Evolutionary conservation across 2,113 vertebrate genomes (phyloP).

Genomic region (Rutilus rutilus): DNA sequence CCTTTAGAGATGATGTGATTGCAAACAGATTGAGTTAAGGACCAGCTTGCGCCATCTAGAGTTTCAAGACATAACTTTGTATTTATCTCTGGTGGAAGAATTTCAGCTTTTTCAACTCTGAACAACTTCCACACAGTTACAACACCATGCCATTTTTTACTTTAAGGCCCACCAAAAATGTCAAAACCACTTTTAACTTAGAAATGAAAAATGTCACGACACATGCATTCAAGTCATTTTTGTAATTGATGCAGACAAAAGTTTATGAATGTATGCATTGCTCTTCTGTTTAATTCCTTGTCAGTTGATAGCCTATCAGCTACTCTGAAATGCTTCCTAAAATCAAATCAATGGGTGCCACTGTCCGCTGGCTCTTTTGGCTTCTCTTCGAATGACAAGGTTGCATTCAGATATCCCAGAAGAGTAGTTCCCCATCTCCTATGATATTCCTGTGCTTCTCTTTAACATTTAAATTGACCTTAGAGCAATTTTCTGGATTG

Average conservation of each 20-base stretch:
- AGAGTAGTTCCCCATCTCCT: constrained; percentile 37
- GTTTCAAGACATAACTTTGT: too few relatives aligned
- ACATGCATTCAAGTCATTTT: not conserved
- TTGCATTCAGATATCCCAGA: not conserved
- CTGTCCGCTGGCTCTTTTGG: not conserved
- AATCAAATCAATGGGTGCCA: not conserved
- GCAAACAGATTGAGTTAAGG: too few relatives aligned
- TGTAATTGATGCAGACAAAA: not conserved
- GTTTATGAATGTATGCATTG: not conserved
- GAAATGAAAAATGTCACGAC: not conserved
- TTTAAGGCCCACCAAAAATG: not conserved
- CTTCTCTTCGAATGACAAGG: not conserved
- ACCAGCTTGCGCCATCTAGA: too few relatives aligned
- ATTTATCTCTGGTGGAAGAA: not conserved
- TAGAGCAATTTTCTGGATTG: constrained; percentile 66
- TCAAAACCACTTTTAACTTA: not conserved
- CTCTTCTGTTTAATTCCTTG: not conserved
- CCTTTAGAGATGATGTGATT: too few relatives aligned
- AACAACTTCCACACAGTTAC: not conserved
- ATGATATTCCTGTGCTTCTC: constrained; percentile 55
- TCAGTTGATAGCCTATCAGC: not conserved
- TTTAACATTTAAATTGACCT: constrained; percentile 63
- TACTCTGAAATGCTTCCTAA: not conserved
- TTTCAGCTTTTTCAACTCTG: not conserved
- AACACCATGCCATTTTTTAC: not conserved